Evolutionary conservation across 2,888 invertebrate genomes (phyloP), one percentile per base, ranked within the genome.

Genomic region (Drosophila neoperkinsi): DNA sequence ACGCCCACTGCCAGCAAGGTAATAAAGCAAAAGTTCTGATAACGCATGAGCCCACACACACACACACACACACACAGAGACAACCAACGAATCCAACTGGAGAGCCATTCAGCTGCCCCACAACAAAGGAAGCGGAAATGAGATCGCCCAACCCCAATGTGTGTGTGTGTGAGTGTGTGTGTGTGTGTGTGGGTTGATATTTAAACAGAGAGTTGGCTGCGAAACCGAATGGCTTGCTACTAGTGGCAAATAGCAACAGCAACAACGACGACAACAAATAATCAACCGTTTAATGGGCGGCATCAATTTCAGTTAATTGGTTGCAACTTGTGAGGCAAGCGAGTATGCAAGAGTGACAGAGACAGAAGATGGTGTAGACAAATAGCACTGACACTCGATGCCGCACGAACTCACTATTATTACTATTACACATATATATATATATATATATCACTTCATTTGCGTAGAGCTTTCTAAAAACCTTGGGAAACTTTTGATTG

Each of bases 71-170:
- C 21, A 55, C 49, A 59, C 58, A 60, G 9, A 41, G 41, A 53
- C 55, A 58, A 49, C 63, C 31, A 25, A 34, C 46, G 31, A 59
- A 36, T 6, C 33, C 51, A 34, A 25, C 53, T 61, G 53, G 64
- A 60, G 57, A 63, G 57, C 63, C 63, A 38, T 52, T 57, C 67
- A 63, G 60, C 51, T 69, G 60, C 53, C 61, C 65, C 67, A 67
- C 74, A 85, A 77, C 77, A 88, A 82, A 77, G 90, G 78, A 83
- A 88, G 62, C 89, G 84, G 84, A 84, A 88, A 84, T 84, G 84
- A 84, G 84, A 71, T 74, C 56, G 66, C 73, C 85, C 34, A 78
- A 67, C 67, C 64, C 34, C 51, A 25, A 28, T 38, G 10, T 25
- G 43, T 30, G 55, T n/a, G 56, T 50, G 28, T 28, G 25, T 36